A percentile compares a stretch with the other conserved stretches of the same genome.
These are phyloP conservation scores for Coremacera marginata DNA, from an alignment of 2,888 invertebrate species.

Conservation along the genomic window DNA sequence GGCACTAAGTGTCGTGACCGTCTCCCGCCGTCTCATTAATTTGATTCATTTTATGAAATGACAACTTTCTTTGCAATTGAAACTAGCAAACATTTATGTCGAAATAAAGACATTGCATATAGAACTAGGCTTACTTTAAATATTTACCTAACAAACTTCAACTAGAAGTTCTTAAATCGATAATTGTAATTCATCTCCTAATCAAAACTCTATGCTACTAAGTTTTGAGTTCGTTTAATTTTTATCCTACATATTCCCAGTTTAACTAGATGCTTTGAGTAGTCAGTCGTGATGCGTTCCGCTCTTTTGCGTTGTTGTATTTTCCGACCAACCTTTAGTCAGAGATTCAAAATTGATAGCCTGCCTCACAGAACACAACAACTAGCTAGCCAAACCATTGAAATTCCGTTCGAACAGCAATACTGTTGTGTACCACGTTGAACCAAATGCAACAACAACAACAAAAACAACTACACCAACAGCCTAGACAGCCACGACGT, in stretches of 20 bases:
- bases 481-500: background rate
- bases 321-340: background rate
- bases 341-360: conserved; percentile 58
- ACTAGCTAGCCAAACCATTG: conserved; percentile 19
- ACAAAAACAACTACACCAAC: conserved; percentile 14
- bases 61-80: conserved; percentile 46
- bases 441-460: background rate
- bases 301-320: background rate
- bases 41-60: conserved; percentile 43
- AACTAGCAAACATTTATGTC: background rate
- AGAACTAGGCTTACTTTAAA: background rate
- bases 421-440: background rate
- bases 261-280: background rate
- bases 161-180: background rate
- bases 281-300: conserved; percentile 59
- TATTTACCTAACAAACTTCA: background rate
- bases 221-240: too few species aligned
- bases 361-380: conserved; percentile 30
- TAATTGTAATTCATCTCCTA: background rate
- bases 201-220: too few species aligned
- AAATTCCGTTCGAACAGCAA: background rate
- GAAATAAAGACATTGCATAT: background rate
- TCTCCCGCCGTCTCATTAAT: conserved; percentile 64
- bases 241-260: too few species aligned
- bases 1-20: conserved; percentile 59